These are phyloP conservation scores for Holothuria scabra DNA, from an alignment of 53 echinoderm and acorn worm genomes.

Conservation along the genomic window DNA sequence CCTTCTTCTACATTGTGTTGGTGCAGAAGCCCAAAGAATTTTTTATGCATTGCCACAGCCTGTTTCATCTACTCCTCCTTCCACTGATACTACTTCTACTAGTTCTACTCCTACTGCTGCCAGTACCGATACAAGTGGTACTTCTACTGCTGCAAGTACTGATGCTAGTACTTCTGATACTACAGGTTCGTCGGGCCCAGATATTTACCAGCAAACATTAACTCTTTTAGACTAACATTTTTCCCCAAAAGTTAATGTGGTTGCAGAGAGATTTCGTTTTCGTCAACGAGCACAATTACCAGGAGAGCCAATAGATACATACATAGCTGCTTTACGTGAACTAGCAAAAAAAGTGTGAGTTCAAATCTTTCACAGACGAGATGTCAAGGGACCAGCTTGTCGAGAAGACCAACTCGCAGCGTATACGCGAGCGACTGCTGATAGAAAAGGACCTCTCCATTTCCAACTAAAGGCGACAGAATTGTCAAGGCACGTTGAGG, in stretches of 20 bases:
- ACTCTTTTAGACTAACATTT: neutral
- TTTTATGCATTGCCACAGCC: slow-evolving; percentile 9
- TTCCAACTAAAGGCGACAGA: neutral
- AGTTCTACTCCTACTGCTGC: too few species aligned
- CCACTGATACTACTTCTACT: too few species aligned
- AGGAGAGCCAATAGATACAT: neutral
- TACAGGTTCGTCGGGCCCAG: neutral
- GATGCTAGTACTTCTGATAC: too few species aligned
- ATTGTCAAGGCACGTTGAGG: neutral
- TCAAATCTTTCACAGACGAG: neutral
- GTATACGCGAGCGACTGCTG: neutral
- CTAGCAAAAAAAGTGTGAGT: neutral
- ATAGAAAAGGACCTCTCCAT: neutral
- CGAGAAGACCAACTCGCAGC: slow-evolving; percentile 10
- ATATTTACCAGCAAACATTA: slow-evolving; percentile 9
- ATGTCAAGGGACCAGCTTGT: slow-evolving; percentile 8
- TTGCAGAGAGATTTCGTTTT: too few species aligned
- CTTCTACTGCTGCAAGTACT: too few species aligned
- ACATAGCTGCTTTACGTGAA: slow-evolving; percentile 3
- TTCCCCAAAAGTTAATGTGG: neutral
- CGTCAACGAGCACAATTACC: neutral
- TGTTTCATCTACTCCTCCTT: neutral
- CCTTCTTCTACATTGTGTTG: slow-evolving; percentile 27
- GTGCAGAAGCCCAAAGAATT: slow-evolving; percentile 14
- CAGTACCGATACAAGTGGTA: too few species aligned